Percentiles rank a stretch among this genome's conserved stretches.
These are phyloP conservation scores for Akabosia matsudoensis DNA, from an alignment of 1,140 invertebrate genomes.

Conservation along the genomic window DNA sequence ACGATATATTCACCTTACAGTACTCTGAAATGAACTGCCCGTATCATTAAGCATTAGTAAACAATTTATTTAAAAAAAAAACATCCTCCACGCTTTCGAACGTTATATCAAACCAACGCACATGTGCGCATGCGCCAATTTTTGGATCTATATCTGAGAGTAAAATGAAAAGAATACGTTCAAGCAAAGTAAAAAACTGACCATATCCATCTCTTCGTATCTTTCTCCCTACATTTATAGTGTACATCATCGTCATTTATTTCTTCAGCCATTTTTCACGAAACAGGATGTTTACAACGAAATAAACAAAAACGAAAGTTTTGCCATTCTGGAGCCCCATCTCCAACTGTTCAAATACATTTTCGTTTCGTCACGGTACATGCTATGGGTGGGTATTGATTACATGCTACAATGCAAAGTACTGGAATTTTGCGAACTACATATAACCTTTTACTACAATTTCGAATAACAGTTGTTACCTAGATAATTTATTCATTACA, in stretches of 20 bases:
- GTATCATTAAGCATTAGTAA: too few relatives aligned
- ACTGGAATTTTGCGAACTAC: too few relatives aligned
- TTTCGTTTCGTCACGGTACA: too few relatives aligned
- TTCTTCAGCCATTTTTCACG: not conserved
- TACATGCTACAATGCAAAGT: too few relatives aligned
- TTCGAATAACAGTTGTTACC: too few relatives aligned
- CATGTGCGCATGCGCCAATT: not conserved
- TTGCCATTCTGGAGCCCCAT: not conserved
- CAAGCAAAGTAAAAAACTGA: not conserved
- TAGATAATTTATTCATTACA: too few relatives aligned
- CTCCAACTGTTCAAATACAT: not conserved
- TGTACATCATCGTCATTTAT: not conserved
- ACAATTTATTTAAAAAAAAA: too few relatives aligned
- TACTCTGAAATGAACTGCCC: too few relatives aligned
- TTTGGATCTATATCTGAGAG: not conserved
- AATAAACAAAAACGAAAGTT: not conserved
- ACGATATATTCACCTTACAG: too few relatives aligned
- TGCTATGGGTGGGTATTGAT: too few relatives aligned
- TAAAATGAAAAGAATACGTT: not conserved
- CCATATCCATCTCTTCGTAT: not conserved
- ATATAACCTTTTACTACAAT: too few relatives aligned
- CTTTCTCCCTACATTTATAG: not conserved
- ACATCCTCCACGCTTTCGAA: too few relatives aligned
- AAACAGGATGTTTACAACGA: not conserved
- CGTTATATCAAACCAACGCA: not conserved